Conservation (phyloP, 1,140 invertebrate genomes). For the Eriosoma lanigerum region DNA sequence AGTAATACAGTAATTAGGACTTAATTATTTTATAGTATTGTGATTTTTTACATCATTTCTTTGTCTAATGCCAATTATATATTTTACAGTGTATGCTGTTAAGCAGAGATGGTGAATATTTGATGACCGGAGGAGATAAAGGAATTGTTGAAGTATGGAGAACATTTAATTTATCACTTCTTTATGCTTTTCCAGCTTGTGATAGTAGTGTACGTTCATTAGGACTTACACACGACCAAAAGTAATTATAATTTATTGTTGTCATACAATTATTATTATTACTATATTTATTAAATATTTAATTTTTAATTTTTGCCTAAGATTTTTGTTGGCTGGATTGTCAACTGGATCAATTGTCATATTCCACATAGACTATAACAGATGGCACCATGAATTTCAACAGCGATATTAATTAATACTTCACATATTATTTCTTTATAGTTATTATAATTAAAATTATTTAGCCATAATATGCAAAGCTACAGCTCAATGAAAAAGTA, state of each 20-base stretch:
- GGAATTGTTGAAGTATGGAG: constrained; percentile 98
- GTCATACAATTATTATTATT: neutral
- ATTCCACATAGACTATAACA: constrained; percentile 99
- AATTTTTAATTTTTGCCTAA: constrained; percentile 62
- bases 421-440: neutral
- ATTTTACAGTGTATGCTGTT: constrained; percentile 81
- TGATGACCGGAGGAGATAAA: constrained; percentile 94
- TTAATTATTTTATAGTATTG: too few relatives aligned
- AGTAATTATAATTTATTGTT: constrained; percentile 68
- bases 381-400: constrained; percentile 99
- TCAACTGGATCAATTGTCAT: constrained; percentile 97
- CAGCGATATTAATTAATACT: constrained; percentile 71
- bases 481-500: constrained; percentile 14
- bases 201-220: constrained; percentile 90
- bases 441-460: neutral
- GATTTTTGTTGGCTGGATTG: constrained; percentile 93
- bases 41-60: too few relatives aligned
- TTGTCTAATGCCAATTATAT: constrained; percentile 43
- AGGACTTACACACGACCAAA: constrained; percentile 94
- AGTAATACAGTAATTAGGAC: too few relatives aligned
- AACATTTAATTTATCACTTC: constrained; percentile 91
- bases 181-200: constrained; percentile 96
- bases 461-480: neutral
- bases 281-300: neutral
- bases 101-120: constrained; percentile 96